A percentile compares a stretch with the other conserved stretches of the same genome.
phyloP scores from a whole-genome alignment of 2,113 vertebrate species.

The Pollachius pollachius region DNA sequence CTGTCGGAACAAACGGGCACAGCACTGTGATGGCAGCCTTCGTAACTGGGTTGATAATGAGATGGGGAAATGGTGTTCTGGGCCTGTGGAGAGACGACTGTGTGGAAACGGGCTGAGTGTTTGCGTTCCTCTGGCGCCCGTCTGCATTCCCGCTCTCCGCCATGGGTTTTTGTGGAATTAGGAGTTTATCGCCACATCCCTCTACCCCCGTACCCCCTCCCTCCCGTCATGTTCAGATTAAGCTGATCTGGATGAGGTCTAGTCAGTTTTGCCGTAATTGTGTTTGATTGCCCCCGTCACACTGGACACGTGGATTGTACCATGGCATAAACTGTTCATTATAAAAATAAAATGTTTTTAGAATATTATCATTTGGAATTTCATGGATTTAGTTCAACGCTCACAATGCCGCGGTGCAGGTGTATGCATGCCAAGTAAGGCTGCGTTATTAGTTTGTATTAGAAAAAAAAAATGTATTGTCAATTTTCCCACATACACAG shows the following conservation, averaged over 20 bases:
- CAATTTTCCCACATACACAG: too few species aligned
- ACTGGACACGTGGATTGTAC: constrained; percentile 19
- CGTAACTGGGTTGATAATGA: constrained; percentile 16
- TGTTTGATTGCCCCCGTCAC: constrained; percentile 5
- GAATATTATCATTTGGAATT: too few species aligned
- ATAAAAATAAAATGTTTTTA: too few species aligned
- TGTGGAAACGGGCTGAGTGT: constrained; percentile 20
- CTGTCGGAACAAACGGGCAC: constrained; percentile 22
- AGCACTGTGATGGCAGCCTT: constrained; percentile 4
- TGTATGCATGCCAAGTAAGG: too few species aligned
- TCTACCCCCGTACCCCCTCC: not conserved
- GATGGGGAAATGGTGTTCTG: constrained; percentile 8
- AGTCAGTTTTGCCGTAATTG: constrained; percentile 20
- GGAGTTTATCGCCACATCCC: constrained; percentile 2
- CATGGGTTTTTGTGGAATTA: constrained; percentile 18
- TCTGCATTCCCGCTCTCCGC: constrained; percentile 13
- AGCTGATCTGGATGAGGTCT: constrained; percentile 9
- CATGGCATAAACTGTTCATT: too few species aligned
- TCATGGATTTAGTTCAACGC: too few species aligned
- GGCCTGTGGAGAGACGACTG: constrained; percentile 7
- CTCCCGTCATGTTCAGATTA: constrained; percentile 15
- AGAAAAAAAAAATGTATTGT: too few species aligned
- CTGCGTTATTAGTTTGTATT: too few species aligned
- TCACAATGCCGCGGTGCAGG: too few species aligned
- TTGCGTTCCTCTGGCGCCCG: constrained; percentile 2